A percentile compares a stretch with the other conserved stretches of the same genome.
Conservation (phyloP, 2,888 invertebrate genomes). For the Arctia plantaginis region DNA sequence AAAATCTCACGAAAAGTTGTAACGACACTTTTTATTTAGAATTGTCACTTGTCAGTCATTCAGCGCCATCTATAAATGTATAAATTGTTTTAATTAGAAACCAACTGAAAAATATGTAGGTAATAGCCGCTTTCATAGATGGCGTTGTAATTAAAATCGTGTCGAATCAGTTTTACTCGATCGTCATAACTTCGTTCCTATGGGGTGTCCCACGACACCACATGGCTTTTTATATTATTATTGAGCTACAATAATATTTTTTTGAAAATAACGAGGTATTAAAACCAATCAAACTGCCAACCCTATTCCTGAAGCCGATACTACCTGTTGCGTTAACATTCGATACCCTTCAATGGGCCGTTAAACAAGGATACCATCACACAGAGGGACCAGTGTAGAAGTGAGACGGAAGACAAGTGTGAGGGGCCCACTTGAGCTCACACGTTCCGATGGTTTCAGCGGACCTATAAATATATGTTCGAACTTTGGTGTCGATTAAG, state of each 20-base stretch:
- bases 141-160: too few species aligned
- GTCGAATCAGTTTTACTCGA: too few species aligned
- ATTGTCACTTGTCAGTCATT: too few species aligned
- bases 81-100: too few species aligned
- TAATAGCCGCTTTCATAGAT: too few species aligned
- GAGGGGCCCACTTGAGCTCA: constrained; percentile 79
- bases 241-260: background rate
- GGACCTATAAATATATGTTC: constrained; percentile 81
- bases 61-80: too few species aligned
- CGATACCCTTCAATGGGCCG: constrained; percentile 85
- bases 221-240: too few species aligned
- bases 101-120: too few species aligned
- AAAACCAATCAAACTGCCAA: constrained; percentile 74
- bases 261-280: constrained; percentile 9
- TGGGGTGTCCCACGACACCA: too few species aligned
- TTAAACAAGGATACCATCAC: constrained; percentile 59
- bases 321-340: constrained; percentile 84
- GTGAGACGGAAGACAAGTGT: constrained; percentile 63
- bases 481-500: constrained; percentile 67
- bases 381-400: constrained; percentile 43
- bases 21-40: too few species aligned
- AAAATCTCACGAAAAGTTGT: too few species aligned
- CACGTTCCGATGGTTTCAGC: constrained; percentile 82
- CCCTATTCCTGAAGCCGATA: constrained; percentile 82
- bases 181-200: too few species aligned